Evolutionary conservation across 1,140 invertebrate genomes (phyloP), one percentile per base, ranked within the genome.

Genomic region (Drosophila guanche): DNA sequence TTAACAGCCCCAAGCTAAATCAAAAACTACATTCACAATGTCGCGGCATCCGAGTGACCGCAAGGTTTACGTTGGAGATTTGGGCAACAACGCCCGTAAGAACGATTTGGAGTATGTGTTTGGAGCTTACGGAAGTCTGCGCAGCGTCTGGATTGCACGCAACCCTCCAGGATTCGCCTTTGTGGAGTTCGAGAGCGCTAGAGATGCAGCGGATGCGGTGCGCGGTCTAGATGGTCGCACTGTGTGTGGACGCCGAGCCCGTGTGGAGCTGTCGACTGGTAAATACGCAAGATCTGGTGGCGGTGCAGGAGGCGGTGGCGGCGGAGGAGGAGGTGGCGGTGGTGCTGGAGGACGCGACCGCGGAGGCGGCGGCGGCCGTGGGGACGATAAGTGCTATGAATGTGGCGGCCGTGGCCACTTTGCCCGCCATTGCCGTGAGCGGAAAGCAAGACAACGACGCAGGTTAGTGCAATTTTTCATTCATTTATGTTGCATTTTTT

Each of bases 61-160:
- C 80, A 99, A 99, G 92, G 95, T 99, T 7, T 99, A 99, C 92
- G 97, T 99, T 23, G 98, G 98, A 40, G 98, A 99, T 93, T 93
- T 99, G 89, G 96, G 94, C 50, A 96, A 95, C 86, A 96, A 94
- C 90, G 96, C 96, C n/a, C 96, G 96, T 16, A 97, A 97, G 91
- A 96, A 97, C 84, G 97, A 98, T 91, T 91, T 98, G 45, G 97
- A 98, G 92, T 96, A 98, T 92, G 96, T 97, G 6, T 99, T 99
- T 92, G 95, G 96, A 53, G 97, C 98, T 80, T 99, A 99, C 92
- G 98, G 98, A 4, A 95, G 96, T 27, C 92, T 99, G 68, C 94
- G 96, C 72, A 98, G 97, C 93, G 97, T 99, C 16, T 99, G 97
- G 97, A 97, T 99, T 3, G 98, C 97, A 1, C 93, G 97, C 79